Base-by-base conservation (phyloP, 2,797 vertebrate species). In the Eospalax fontanierii region DNA sequence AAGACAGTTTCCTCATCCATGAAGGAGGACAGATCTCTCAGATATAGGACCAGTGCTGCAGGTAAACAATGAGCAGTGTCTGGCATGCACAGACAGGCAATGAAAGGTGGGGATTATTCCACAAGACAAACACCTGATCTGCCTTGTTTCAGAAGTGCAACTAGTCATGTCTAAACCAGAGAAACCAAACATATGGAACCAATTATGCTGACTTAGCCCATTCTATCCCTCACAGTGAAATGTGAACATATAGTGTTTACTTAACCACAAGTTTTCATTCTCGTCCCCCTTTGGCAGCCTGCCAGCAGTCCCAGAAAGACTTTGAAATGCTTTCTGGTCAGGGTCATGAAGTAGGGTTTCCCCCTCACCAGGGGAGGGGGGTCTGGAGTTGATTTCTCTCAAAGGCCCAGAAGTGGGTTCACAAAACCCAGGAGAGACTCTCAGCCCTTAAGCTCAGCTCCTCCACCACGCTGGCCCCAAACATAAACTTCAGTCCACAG, bases 191-290 rank as follows among this genome's bases (percentile, higher is more conserved):
- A 96, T 88, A 75, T 57, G 92, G 97, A 89, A 82, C 40, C 10
- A 10, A 86, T 95, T 89, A 91, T 24, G 68, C 85, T 89, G 80
- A 87, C 66, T 84, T 22, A 85, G 81, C 26, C 63, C 33, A 1
- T 63, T 79, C 73, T 59, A 6, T 26, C 40, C 57, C 82, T 85
- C 33, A 28, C 35, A 75, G 70, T n/a, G 90, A 97, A 97, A 92
- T 50, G 65, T 19, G 83, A 95, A 78, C 24, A n/a, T 18, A 65
- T 15, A 12, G 35, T 93, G 84, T 94, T 96, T 91, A 96, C 59
- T 94, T 92, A 96, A 94, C 54, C 40, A 33, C 70, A 82, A 33
- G 35, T 59, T 97, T 95, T 68, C 83, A 83, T 63, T 73, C 75
- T 76, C 83, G 35, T 50, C 74, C 75, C 50, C 75, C 63, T 35